Evolutionary conservation across 2,888 invertebrate species (phyloP), one percentile per base, ranked within the genome.

Genomic region (Pseudococcus jackbeardsleyi): DNA sequence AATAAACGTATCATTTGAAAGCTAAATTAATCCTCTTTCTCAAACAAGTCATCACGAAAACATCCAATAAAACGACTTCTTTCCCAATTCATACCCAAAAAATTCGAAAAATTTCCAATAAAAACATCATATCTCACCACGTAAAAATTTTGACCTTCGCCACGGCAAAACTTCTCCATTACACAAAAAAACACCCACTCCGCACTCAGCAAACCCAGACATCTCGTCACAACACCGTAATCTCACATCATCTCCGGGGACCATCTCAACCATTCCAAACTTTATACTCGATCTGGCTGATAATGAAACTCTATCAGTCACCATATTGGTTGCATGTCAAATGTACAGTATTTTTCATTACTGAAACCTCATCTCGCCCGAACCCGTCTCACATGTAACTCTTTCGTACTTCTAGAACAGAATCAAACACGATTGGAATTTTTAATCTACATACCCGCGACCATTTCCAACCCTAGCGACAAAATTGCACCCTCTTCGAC

Each of bases 281-380:
- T 46, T 46, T 64, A 33, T 33, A 22, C 26, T 68, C 68, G 26
- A 68, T 68, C 26, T 8, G 22, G 19, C 12, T 11, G 68, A 68
- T 68, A 68, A 68, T 68, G 64, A 64, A 64, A 64, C 9, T 64
- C 64, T 64, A 64, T 64, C 64, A 64, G 19, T 19, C 64, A 50
- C 48, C 48, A 50, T 15, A 19, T 64, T 19, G 15, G 8, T 19
- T 64, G 19, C 64, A 26, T 12, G 22, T 68, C 68, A 68, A 11
- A 12, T 26, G 12, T 68, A 68, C 64, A 68, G 68, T 26, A 26
- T 68, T 26, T 68, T 68, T 68, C 68, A 68, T 68, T 68, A 68
- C 15, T 68, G 42, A 50, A 12, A 64, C 68, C 68, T 68, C 68
- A 17, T 54, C 17, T 54, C 12, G 48, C n/a, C 54, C 6, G 0